Evolutionary conservation across 2,113 vertebrate species (phyloP).

Genomic region (Takifugu bimaculatus): DNA sequence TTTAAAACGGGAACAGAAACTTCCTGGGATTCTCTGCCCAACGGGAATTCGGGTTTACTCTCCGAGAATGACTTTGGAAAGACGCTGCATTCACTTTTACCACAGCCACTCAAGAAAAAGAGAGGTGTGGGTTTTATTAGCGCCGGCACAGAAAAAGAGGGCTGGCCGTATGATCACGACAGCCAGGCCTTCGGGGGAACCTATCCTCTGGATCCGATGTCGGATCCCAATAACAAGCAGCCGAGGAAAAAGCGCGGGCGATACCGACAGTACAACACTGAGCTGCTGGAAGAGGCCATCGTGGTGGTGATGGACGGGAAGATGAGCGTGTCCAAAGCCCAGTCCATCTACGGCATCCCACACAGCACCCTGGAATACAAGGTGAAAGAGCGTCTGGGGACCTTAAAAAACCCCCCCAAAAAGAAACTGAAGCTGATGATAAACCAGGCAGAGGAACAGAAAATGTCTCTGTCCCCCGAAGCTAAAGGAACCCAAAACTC

Average conservation of each 20-base stretch:
- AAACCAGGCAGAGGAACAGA: conserved; percentile 85
- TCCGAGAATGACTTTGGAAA: conserved; percentile 89
- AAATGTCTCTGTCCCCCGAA: conserved; percentile 79
- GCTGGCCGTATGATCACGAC: conserved; percentile 88
- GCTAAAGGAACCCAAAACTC: conserved; percentile 82
- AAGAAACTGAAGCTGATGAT: conserved; percentile 92
- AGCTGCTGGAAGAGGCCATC: conserved; percentile 98
- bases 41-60: conserved; percentile 86
- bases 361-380: conserved; percentile 99
- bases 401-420: conserved; percentile 99
- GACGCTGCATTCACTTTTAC: conserved; percentile 89
- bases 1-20: conserved; percentile 79
- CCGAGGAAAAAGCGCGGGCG: conserved; percentile 96
- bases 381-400: conserved; percentile 98
- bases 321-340: conserved; percentile 99
- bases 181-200: conserved; percentile 82
- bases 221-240: conserved; percentile 89
- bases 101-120: conserved; percentile 86
- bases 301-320: conserved; percentile 96
- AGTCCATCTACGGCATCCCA: conserved; percentile 97
- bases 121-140: conserved; percentile 65
- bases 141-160: conserved; percentile 86
- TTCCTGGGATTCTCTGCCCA: conserved; percentile 86
- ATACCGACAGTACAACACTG: conserved; percentile 98
- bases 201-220: conserved; percentile 90